Conservation (phyloP, 1,140 invertebrate genomes). For the Wasmannia auropunctata region DNA sequence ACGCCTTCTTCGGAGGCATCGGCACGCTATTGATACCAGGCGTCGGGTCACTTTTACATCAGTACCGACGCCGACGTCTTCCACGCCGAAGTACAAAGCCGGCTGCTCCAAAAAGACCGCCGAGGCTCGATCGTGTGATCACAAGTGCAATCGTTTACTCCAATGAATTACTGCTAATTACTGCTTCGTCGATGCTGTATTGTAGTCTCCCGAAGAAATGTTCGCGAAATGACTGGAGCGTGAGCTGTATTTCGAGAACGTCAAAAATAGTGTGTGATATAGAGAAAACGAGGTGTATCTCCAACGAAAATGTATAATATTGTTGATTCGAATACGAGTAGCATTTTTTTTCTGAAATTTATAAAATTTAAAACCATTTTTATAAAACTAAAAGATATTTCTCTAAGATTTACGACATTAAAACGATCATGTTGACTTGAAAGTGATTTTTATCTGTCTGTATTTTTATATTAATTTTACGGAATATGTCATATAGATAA, state of each 20-base stretch:
- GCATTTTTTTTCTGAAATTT: not conserved
- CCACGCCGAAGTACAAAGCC: slow-evolving; percentile 13
- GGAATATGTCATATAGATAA: not conserved
- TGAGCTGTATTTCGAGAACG: not conserved
- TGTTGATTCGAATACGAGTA: not conserved
- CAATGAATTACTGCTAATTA: not conserved
- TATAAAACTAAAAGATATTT: not conserved
- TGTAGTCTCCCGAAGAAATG: not conserved
- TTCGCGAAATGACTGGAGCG: not conserved
- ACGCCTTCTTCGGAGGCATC: slow-evolving; percentile 58
- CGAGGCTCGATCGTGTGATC: not conserved
- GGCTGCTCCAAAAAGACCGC: not conserved
- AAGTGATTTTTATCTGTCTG: not conserved
- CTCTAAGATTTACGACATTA: not conserved
- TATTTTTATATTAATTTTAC: slow-evolving; percentile 12
- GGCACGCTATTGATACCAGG: slow-evolving; percentile 43
- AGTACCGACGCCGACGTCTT: slow-evolving; percentile 64
- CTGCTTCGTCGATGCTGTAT: not conserved
- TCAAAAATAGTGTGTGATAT: not conserved
- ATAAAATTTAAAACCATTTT: not conserved
- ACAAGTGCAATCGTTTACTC: not conserved
- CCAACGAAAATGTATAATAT: not conserved
- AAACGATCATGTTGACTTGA: not conserved
- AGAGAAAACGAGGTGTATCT: not conserved
- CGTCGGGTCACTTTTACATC: slow-evolving; percentile 37